Evolutionary conservation across 2,797 vertebrate species (phyloP).

Genomic region (Sebastes taczanowskii): DNA sequence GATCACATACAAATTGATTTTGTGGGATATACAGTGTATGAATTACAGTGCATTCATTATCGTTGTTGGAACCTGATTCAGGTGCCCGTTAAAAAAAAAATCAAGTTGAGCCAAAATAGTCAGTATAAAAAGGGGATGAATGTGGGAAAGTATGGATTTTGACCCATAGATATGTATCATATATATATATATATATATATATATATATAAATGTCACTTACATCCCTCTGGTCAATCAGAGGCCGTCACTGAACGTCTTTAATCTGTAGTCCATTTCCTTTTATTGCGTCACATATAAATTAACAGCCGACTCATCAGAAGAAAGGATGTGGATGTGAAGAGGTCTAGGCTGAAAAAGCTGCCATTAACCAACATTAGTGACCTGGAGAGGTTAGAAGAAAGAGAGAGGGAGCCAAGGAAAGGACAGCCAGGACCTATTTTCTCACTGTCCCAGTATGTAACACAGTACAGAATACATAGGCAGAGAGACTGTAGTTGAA

Average conservation of each 20-base stretch:
- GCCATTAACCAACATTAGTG: slow-evolving; percentile 18
- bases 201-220: not conserved
- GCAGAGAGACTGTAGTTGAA: not conserved
- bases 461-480: not conserved
- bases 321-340: slow-evolving; percentile 2
- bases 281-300: slow-evolving; percentile 14
- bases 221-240: slow-evolving; percentile 11
- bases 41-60: too few species aligned
- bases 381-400: not conserved
- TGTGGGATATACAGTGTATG: too few species aligned
- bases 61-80: too few species aligned
- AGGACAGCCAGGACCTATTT: not conserved
- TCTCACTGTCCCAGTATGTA: not conserved
- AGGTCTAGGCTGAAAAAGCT: slow-evolving; percentile 3
- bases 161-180: not conserved
- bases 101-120: not conserved
- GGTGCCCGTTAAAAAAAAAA: not conserved
- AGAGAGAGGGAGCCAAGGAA: not conserved
- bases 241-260: not conserved
- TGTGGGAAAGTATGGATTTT: not conserved
- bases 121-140: not conserved
- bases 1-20: too few species aligned
- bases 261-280: not conserved
- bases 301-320: slow-evolving; percentile 13
- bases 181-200: too few species aligned